Base-by-base conservation (phyloP, 2,113 vertebrate genomes). In the Conger conger region DNA sequence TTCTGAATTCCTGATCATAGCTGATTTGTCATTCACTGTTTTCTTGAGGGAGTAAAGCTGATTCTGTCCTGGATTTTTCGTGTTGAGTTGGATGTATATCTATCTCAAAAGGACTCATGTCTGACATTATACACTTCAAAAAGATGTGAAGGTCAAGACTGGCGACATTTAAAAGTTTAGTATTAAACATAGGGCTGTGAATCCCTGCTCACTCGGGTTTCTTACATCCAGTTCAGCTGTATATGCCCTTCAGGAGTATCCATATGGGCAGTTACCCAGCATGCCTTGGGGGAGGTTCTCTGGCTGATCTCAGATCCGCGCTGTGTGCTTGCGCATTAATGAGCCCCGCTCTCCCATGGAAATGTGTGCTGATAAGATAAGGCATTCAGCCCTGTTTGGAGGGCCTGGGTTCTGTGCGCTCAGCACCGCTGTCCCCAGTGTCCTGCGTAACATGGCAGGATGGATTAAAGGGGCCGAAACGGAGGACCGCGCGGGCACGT, bases 291-390 rank as follows among this genome's bases (percentile, higher is more conserved):
- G 86, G 91, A 91, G 92, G 92, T 91, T 90, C 88, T 91, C 91
- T 91, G 83, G 89, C 89, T 90, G 91, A 15, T 93, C 92, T 93
- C 17, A 40, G 30, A 33, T n/a, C 68, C 11, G 68, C 0, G 11
- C 68, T n/a, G 3, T n/a, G 68, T 73, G 68, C 33, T 95, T 95
- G 92, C 94, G 92, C 93, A 93, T 94, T 95, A 94, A 95, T 94
- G 94, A 95, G 93, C 94, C 45, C 94, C 93, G 92, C 89, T 91
- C 91, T 53, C 93, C 90, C 88, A 90, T 84, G 88, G 90, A 93
- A 95, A 94, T 95, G 94, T 95, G 94, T 92, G 87, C 88, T 89
- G 92, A 90, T 63, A 93, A 95, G 94, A 95, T 94, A 94, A 95
- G 93, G 86, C 91, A 90, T 88, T 91, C 90, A 92, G 88, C 94